Evolutionary conservation across 2,113 vertebrate genomes (phyloP), one percentile per base, ranked within the genome.

Genomic region (Neolamprologus fasciatus): DNA sequence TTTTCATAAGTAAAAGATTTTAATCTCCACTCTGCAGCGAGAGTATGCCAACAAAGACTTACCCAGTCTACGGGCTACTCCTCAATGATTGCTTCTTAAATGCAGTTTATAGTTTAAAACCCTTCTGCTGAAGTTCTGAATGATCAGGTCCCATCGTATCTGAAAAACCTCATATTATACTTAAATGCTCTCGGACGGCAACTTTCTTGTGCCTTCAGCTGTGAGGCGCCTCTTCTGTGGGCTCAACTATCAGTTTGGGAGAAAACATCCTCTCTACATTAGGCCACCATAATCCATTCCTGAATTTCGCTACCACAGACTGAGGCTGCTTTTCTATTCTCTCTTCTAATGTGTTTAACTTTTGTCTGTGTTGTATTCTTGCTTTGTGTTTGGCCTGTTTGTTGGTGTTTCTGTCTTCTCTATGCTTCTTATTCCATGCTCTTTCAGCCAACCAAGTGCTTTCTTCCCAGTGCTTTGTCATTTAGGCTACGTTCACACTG

Each of bases 261-360:
- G 57, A 33, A 17, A 17, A 61, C 28, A 61, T 61, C 58, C 28
- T 61, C 58, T 33, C 28, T 61, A 5, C 58, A 10, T 61, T 19
- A 40, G 0, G 11, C n/a, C 19, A 68, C 63, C 35, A 8, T 21
- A 37, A 68, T 13, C 35, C 63, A 68, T 68, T 21, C 35, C 11
- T 21, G 19, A 68, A 19, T 40, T 68, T 13, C 6, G 33, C 7
- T 68, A 8, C 35, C 35, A 21, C 11, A 35, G 61, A n/a, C 6
- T 13, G 6, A 40, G 19, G 19, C 19, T 68, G 2, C 19, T 21
- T 68, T 40, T 68, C 63, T 21, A 0, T 0, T 37, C 33, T 21
- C 7, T 8, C 19, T 37, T 68, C n/a, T 68, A 37, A 40, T 14
- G 35, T 14, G 19, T 68, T 40, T 68, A 37, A 66, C 33, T 12